Evolutionary conservation across 2,888 invertebrate genomes (phyloP), one percentile per base, ranked within the genome.

Genomic region (Linnaemya tessellans): DNA sequence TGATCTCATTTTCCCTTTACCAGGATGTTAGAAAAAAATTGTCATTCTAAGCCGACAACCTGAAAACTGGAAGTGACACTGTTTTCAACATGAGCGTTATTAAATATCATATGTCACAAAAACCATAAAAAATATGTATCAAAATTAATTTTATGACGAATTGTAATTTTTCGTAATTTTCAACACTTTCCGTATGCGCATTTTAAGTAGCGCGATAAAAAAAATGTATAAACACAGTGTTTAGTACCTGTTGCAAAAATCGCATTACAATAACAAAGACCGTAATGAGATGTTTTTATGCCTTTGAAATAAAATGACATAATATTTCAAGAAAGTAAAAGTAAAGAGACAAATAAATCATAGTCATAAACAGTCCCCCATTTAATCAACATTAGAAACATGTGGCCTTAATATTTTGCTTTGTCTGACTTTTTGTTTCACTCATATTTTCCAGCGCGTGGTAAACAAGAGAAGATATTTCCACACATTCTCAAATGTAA

Each of bases 361-460:
- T 38, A 38, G 10, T 10, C 38, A 67, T 51, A 67, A 60, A 46
- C 46, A 49, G n/a, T n/a, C 58, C 20, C 13, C 18, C 58, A 58
- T 38, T 78, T 60, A 68, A 68, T 60, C 68, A 60, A 11, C 70
- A 41, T 79, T 77, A 70, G 54, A 62, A 79, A 15, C 22, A 30
- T 70, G 51, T 51, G 25, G 62, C 68, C 70, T 51, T 68, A 35
- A 54, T 58, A 43, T 64, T 3, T 73, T 60, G 43, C 25, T 15
- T 35, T 74, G 38, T 20, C 35, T 54, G 41, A 11, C 51, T 20
- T 20, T 49, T 56, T 22, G 11, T 13, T 60, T 11, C 3, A 60
- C 10, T 25, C 11, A 5, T 25, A 18, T 25, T 30, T 60, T 41
- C 20, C 64, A 41, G 64, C 25, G 64, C 22, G 25, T 64, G 15